A percentile compares a stretch with the other conserved stretches of the same genome.
These are phyloP conservation scores for Morelia viridis DNA, from an alignment of 2,797 vertebrate species.

Conservation along the genomic window DNA sequence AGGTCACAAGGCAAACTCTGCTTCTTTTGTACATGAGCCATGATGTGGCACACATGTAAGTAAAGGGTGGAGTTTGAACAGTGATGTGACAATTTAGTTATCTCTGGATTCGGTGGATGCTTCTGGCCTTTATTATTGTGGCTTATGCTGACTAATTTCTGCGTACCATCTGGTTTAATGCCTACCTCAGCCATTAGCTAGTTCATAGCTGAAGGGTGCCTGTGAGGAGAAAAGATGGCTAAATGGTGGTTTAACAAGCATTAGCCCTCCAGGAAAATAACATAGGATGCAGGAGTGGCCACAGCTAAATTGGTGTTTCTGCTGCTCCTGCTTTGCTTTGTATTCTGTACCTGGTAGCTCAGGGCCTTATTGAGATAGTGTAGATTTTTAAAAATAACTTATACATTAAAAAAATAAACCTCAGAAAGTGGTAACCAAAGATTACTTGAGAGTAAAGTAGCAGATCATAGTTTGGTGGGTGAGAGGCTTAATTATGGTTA, in stretches of 20 bases:
- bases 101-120: background rate
- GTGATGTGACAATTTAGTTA: background rate
- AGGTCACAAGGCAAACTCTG: background rate
- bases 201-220: background rate
- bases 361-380: background rate
- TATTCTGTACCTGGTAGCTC: background rate
- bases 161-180: background rate
- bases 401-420: background rate
- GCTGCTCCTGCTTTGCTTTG: background rate
- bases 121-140: background rate
- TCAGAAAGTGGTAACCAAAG: background rate
- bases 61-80: background rate
- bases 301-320: background rate
- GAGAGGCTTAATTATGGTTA: background rate
- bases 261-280: background rate
- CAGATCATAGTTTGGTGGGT: background rate
- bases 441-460: background rate
- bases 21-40: background rate
- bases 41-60: background rate
- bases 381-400: background rate
- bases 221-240: background rate
- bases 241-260: background rate
- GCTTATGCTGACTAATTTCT: background rate
- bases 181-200: background rate
- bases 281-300: background rate